Percentiles rank a stretch among this genome's conserved stretches.
Evolutionary conservation across 2,113 vertebrate species (phyloP).

Genomic region (Benitochromis conjunctus): DNA sequence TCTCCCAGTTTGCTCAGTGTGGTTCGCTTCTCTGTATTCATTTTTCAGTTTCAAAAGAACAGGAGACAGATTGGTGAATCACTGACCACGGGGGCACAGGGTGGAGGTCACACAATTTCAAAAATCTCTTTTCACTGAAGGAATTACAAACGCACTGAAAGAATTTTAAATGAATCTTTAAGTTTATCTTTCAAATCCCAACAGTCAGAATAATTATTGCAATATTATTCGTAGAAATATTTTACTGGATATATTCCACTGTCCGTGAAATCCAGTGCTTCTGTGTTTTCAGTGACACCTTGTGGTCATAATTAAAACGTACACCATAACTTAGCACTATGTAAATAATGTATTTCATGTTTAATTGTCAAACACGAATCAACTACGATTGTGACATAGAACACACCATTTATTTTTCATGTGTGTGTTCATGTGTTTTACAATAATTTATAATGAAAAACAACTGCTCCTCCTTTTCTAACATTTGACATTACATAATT

Average conservation of each 20-base stretch:
- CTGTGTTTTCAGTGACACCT: not conserved
- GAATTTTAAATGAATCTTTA: not conserved
- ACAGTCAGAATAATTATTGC: not conserved
- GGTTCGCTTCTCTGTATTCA: not conserved
- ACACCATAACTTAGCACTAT: not conserved
- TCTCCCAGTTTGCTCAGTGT: not conserved
- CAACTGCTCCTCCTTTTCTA: not conserved
- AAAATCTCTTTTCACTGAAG: not conserved
- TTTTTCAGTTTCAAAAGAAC: not conserved
- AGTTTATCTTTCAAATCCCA: not conserved
- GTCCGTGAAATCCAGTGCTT: not conserved
- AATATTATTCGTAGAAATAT: not conserved
- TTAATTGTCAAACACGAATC: not conserved
- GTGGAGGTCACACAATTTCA: not conserved
- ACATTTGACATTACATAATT: not conserved
- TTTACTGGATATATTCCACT: not conserved
- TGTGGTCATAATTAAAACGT: not conserved
- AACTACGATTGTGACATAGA: not conserved
- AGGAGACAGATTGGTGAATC: not conserved
- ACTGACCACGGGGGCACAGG: not conserved
- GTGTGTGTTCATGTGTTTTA: not conserved
- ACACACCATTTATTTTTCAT: not conserved
- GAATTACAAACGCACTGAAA: rapidly evolving
- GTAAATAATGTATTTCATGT: rapidly evolving
- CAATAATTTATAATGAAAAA: not conserved